Evolutionary conservation across 1,140 invertebrate species (phyloP).

Genomic region (Bradynema listronoti): DNA sequence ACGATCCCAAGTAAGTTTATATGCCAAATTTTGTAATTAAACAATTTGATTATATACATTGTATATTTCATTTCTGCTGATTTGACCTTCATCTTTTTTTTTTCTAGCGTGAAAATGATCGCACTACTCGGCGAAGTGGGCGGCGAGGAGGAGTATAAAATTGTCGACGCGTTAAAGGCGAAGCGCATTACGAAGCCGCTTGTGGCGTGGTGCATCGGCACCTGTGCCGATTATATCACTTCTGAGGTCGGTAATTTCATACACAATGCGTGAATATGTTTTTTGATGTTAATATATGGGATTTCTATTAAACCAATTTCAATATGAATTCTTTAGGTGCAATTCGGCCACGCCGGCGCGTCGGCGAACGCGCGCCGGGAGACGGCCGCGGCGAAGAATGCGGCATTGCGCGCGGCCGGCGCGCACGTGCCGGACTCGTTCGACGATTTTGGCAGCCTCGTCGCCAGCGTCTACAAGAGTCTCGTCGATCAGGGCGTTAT

Average conservation of each 20-base stretch:
- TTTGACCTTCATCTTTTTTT: no score
- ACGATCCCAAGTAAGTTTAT: slow-evolving; percentile 61
- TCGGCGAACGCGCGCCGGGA: slow-evolving; percentile 91
- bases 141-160: slow-evolving; percentile 97
- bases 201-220: slow-evolving; percentile 97
- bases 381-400: slow-evolving; percentile 87
- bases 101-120: slow-evolving; percentile 78
- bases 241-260: slow-evolving; percentile 25
- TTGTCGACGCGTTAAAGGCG: slow-evolving; percentile 77
- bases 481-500: slow-evolving; percentile 77
- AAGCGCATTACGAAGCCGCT: slow-evolving; percentile 82
- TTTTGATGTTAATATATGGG: no score
- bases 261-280: no score
- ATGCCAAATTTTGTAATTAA: slow-evolving; percentile 2
- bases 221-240: slow-evolving; percentile 64
- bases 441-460: slow-evolving; percentile 76
- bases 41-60: slow-evolving; percentile 3
- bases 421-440: slow-evolving; percentile 85
- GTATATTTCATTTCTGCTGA: slow-evolving; percentile 4
- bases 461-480: slow-evolving; percentile 70
- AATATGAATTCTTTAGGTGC: slow-evolving; percentile 65
- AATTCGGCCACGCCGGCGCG: slow-evolving; percentile 97
- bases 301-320: slow-evolving; percentile 3
- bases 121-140: slow-evolving; percentile 93
- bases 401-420: slow-evolving; percentile 72